Evolutionary conservation across 2,888 invertebrate genomes (phyloP).

Genomic region (Fabriciana adippe): DNA sequence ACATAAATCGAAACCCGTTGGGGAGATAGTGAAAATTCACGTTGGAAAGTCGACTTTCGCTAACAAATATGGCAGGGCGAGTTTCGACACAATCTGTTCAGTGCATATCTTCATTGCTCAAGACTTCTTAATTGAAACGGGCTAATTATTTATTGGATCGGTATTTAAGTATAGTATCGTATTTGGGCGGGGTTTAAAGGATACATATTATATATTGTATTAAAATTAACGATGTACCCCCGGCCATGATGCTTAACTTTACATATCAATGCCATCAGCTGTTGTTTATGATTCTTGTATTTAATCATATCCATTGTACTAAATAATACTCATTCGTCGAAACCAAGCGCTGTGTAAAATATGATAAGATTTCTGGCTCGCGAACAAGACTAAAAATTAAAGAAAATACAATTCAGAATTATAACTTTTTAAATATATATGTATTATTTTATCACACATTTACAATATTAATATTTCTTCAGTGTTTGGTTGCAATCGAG

Average conservation of each 20-base stretch:
- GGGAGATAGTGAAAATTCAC: constrained; percentile 63
- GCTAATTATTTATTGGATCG: constrained; percentile 35
- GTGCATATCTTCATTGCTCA: constrained; percentile 37
- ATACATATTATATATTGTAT: constrained; percentile 13
- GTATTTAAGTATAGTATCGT: constrained; percentile 26
- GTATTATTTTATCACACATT: no score
- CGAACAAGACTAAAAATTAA: no score
- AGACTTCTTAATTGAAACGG: constrained; percentile 37
- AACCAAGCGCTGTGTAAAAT: no score
- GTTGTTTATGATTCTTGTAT: constrained; percentile 23
- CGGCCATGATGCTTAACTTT: constrained; percentile 23
- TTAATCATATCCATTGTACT: constrained; percentile 7
- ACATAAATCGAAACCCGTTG: constrained; percentile 46
- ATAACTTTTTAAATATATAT: no score
- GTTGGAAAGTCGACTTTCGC: constrained; percentile 66
- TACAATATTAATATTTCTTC: no score
- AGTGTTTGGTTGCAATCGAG: no score
- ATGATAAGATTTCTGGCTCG: no score
- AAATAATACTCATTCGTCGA: no score
- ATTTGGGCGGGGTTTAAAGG: constrained; percentile 23
- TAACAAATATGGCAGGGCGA: constrained; percentile 63
- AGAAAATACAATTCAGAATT: no score
- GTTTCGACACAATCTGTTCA: constrained; percentile 57
- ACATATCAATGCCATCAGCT: constrained; percentile 17
- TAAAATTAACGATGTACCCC: constrained; percentile 28